These are phyloP conservation scores for Macrotis lagotis DNA, from an alignment of 2,113 vertebrate genomes.

Conservation along the genomic window DNA sequence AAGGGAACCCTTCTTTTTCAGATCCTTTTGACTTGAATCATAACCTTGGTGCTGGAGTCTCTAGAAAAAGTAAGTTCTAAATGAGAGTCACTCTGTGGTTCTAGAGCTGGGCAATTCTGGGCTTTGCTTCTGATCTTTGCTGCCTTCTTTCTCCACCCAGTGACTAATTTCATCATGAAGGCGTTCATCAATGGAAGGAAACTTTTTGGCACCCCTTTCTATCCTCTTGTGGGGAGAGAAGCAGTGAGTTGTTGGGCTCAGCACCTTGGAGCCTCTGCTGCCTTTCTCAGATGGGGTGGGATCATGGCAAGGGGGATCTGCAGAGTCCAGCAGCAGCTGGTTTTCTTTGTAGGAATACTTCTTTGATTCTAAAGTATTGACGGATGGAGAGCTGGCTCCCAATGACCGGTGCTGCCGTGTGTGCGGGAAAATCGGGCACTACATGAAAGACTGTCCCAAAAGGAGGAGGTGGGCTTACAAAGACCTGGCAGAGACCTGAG, in stretches of 20 bases:
- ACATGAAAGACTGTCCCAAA: slow-evolving; percentile 99
- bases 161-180: slow-evolving; percentile 99
- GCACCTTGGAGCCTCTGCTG: slow-evolving; percentile 5
- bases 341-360: slow-evolving; percentile 92
- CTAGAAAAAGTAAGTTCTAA: slow-evolving; percentile 95
- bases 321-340: slow-evolving; percentile 16
- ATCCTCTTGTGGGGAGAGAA: slow-evolving; percentile 92
- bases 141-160: slow-evolving; percentile 82
- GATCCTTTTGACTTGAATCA: slow-evolving; percentile 99
- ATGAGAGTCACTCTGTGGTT: slow-evolving; percentile 19
- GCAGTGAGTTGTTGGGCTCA: slow-evolving; percentile 86
- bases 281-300: not conserved
- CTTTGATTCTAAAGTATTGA: slow-evolving; percentile 97
- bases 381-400: slow-evolving; percentile 96
- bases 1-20: slow-evolving; percentile 75
- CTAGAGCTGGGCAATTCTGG: slow-evolving; percentile 40
- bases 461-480: slow-evolving; percentile 91
- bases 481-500: not conserved
- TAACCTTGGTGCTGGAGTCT: slow-evolving; percentile 98
- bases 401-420: slow-evolving; percentile 98
- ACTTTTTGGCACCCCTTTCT: slow-evolving; percentile 96
- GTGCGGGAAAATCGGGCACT: slow-evolving; percentile 99
- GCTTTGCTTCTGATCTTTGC: slow-evolving; percentile 40
- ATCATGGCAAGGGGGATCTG: not conserved
- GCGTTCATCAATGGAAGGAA: slow-evolving; percentile 99